Evolutionary conservation across 2,113 vertebrate species (phyloP).

Genomic region (Colistium nudipinnis): DNA sequence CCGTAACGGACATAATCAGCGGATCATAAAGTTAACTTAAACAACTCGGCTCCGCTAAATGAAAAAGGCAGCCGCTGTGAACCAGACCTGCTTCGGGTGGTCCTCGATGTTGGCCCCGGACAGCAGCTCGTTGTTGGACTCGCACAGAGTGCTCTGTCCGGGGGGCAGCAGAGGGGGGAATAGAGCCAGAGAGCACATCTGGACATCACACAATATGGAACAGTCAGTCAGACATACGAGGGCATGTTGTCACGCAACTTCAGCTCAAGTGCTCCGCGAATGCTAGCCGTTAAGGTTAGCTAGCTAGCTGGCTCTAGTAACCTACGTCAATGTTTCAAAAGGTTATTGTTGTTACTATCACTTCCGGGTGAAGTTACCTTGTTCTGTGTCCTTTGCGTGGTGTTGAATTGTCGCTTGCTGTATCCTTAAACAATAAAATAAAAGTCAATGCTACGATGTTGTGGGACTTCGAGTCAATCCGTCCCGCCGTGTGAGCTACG

Average conservation of each 20-base stretch:
- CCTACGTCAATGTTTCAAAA: background rate
- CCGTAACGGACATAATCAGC: too few relatives aligned
- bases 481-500: conserved; percentile 65
- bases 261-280: too few relatives aligned
- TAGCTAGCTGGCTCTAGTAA: conserved; percentile 7
- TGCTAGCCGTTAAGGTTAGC: background rate
- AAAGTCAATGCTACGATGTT: background rate
- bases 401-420: rapidly evolving
- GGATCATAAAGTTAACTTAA: too few relatives aligned
- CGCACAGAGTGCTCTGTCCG: conserved; percentile 86
- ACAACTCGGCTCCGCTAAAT: too few relatives aligned
- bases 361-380: conserved; percentile 13
- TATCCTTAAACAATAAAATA: background rate
- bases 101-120: conserved; percentile 76
- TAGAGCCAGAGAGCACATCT: conserved; percentile 87
- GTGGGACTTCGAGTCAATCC: conserved; percentile 1
- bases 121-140: conserved; percentile 89
- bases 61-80: too few relatives aligned
- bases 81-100: conserved; percentile 81
- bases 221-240: background rate
- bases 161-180: conserved; percentile 85
- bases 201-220: conserved; percentile 3
- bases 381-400: background rate
- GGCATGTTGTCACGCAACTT: too few relatives aligned
- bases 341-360: background rate